Evolutionary conservation across 2,888 invertebrate genomes (phyloP).

Genomic region (Dynastes hyllus): DNA sequence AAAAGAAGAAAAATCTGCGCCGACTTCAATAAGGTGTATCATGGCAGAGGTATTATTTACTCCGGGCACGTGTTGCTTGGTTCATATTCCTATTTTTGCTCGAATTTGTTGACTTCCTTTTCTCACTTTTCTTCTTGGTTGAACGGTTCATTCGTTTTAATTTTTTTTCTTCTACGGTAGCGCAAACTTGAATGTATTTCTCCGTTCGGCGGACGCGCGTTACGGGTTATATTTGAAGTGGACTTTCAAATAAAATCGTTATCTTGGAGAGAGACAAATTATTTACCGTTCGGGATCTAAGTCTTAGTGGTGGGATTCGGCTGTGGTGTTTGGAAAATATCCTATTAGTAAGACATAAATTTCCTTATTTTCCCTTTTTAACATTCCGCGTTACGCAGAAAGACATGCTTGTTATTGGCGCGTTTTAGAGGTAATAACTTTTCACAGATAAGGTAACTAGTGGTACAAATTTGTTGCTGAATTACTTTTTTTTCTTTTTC

Average conservation of each 20-base stretch:
- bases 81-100: slow-evolving; percentile 35
- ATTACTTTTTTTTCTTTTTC: too few species aligned
- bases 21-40: slow-evolving; percentile 56
- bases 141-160: background rate
- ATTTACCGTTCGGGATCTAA: slow-evolving; percentile 23
- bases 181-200: slow-evolving; percentile 38
- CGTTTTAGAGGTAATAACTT: too few species aligned
- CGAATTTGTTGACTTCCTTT: slow-evolving; percentile 35
- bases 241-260: slow-evolving; percentile 42
- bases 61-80: slow-evolving; percentile 53
- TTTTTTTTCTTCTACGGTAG: slow-evolving; percentile 8
- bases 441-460: too few species aligned
- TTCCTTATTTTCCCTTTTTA: background rate
- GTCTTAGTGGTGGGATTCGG: background rate
- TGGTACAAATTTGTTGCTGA: too few species aligned
- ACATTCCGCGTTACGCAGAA: background rate
- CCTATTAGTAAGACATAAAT: background rate
- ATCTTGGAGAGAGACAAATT: background rate
- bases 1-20: slow-evolving; percentile 52
- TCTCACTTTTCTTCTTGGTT: background rate
- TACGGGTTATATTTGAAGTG: slow-evolving; percentile 12
- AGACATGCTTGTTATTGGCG: too few species aligned
- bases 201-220: slow-evolving; percentile 1
- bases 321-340: background rate
- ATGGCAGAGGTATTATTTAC: slow-evolving; percentile 54